A percentile compares a stretch with the other conserved stretches of the same genome.
phyloP scores from a whole-genome alignment of 1,140 invertebrate genomes.

The Temnothorax longispinosus region DNA sequence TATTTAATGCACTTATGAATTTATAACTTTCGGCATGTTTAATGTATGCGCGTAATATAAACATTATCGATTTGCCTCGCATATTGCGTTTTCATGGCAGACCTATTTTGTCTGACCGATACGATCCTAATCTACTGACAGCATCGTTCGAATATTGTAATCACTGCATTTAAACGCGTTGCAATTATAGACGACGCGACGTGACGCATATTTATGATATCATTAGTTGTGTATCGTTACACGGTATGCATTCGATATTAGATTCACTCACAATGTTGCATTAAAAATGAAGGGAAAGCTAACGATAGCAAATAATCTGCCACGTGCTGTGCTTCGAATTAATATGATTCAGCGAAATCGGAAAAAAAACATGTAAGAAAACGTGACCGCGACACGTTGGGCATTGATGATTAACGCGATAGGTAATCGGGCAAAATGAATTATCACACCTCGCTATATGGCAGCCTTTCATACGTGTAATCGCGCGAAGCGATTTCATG shows the following conservation, averaged over 20 bases:
- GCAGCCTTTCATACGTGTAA: conserved; percentile 28
- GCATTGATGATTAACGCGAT: not conserved
- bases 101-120: conserved; percentile 49
- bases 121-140: conserved; percentile 55
- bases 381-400: not conserved
- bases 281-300: not conserved
- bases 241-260: conserved; percentile 26
- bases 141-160: conserved; percentile 55
- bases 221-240: conserved; percentile 51
- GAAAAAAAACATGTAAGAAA: not conserved
- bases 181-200: conserved; percentile 50
- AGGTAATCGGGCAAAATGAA: not conserved
- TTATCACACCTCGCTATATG: conserved; percentile 9
- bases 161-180: conserved; percentile 54
- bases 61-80: conserved; percentile 21
- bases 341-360: no score
- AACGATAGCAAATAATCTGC: not conserved
- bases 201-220: conserved; percentile 55
- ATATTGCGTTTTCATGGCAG: conserved; percentile 32
- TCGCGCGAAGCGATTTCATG: conserved; percentile 39
- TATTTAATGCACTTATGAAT: not conserved
- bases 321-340: not conserved
- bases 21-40: not conserved
- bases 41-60: conserved; percentile 7
- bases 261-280: not conserved